Conservation (phyloP, 2,888 invertebrate genomes). For the Fabriciana adippe region DNA sequence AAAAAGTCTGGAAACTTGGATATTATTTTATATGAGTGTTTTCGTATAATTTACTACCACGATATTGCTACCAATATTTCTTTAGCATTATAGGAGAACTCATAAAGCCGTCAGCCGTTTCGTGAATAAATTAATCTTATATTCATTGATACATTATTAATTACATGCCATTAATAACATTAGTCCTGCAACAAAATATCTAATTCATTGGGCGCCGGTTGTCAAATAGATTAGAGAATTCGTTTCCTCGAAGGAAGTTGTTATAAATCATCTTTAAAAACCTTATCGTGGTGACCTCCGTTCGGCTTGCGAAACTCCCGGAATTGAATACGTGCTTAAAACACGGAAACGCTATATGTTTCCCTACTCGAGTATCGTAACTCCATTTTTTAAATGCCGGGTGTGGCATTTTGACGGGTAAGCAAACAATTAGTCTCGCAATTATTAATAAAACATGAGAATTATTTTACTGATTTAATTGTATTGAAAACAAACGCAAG, state of each 20-base stretch:
- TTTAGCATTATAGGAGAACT: constrained; percentile 23
- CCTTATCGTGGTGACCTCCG: constrained; percentile 57
- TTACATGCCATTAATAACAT: constrained; percentile 21
- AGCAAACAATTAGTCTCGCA: constrained; percentile 27
- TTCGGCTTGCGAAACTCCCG: constrained; percentile 67
- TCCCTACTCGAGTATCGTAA: constrained; percentile 42
- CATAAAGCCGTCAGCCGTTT: constrained; percentile 29
- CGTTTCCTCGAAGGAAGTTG: constrained; percentile 66
- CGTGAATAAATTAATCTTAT: constrained; percentile 31
- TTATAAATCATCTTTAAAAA: constrained; percentile 68
- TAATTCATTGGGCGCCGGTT: constrained; percentile 28
- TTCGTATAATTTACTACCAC: constrained; percentile 14
- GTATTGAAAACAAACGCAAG: constrained; percentile 10
- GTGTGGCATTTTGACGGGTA: constrained; percentile 38
- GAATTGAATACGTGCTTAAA: constrained; percentile 55
- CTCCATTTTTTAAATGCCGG: constrained; percentile 37
- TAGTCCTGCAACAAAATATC: constrained; percentile 20
- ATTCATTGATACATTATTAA: constrained; percentile 33
- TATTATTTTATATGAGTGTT: constrained; percentile 10
- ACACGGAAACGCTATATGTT: constrained; percentile 57
- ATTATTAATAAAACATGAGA: constrained; percentile 34
- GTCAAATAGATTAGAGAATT: constrained; percentile 31
- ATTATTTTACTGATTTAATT: constrained; percentile 33
- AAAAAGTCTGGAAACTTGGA: constrained; percentile 11
- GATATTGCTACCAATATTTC: constrained; percentile 26